These are phyloP conservation scores for Machimus rusticus DNA, from an alignment of 2,888 invertebrate species.

Conservation along the genomic window DNA sequence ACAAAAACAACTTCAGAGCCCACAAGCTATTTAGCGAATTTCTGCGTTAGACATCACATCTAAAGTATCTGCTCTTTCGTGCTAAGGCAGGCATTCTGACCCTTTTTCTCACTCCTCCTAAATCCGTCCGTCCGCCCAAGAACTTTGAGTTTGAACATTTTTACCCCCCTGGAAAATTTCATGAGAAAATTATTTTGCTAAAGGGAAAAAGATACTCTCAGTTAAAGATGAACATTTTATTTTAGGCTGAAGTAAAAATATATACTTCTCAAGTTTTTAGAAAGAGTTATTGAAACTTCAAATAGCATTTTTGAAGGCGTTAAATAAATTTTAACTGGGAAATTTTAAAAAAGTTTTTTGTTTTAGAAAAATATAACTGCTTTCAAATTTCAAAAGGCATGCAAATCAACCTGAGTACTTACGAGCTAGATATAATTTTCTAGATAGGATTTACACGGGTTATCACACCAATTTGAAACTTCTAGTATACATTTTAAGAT, in stretches of 20 bases:
- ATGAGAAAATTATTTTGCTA: not conserved
- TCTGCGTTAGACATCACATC: not conserved
- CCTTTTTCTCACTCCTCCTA: not conserved
- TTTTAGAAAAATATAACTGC: too few relatives aligned
- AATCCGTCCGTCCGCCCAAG: not conserved
- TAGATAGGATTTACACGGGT: too few relatives aligned
- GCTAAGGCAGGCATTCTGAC: not conserved
- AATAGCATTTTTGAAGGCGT: not conserved
- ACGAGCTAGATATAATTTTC: too few relatives aligned
- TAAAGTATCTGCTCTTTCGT: not conserved
- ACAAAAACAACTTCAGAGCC: not conserved
- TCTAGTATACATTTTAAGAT: too few relatives aligned
- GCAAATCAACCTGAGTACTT: too few relatives aligned
- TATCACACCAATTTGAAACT: too few relatives aligned
- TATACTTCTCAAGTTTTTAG: not conserved
- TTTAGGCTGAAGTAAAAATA: not conserved
- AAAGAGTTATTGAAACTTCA: not conserved
- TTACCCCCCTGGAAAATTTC: not conserved
- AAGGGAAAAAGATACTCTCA: not conserved
- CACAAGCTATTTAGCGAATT: not conserved
- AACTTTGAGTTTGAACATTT: not conserved
- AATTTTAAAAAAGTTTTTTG: not conserved
- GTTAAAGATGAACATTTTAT: not conserved
- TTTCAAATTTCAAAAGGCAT: not conserved
- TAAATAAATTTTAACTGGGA: not conserved